Evolutionary conservation across 2,888 invertebrate genomes (phyloP), one percentile per base, ranked within the genome.

Genomic region (Lasioglossum vierecki): DNA sequence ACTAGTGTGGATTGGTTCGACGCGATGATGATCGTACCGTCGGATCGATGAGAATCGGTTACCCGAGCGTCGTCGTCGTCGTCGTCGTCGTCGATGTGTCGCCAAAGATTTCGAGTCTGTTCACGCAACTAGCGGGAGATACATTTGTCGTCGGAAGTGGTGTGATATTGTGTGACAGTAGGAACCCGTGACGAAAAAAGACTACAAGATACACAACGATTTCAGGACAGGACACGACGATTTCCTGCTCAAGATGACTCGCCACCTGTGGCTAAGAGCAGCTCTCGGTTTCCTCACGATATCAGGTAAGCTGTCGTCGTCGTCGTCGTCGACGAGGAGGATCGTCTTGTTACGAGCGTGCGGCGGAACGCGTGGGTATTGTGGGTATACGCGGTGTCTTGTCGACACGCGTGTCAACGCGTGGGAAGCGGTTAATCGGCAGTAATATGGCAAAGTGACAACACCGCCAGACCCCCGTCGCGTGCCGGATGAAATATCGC

Each of bases 251-350:
- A 82, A 86, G 88, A 93, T 93, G 93, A 81, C 88, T 88, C 90
- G 89, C 87, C 88, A 92, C 91, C 92, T 91, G 89, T 93, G 93
- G 94, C 92, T 93, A 90, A 88, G 84, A 79, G 88, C 92, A 72
- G 81, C 87, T 68, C 76, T 94, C 83, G 87, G 89, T 73, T 87
- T 92, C 82, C 80, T 91, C 83, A 80, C 82, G 79, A 88, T 93
- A 76, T 85, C 91, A 91, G 93, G 93, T 93, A 91, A 94, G 93
- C 79, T 57, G 9, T 53, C 53, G 18, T 49, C 49, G 18, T 49
- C 18, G 6, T 53, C 53, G 8, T 53, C 22, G 53, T n/a, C 53
- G 53, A 9, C n/a, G 57, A 57, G 11, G n/a, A n/a, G n/a, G 39
- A 35, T 35, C 35, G 39, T 68, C 66, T 35, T 18, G 66, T 35